A percentile compares a stretch with the other conserved stretches of the same genome.
These are phyloP conservation scores for Ageneiosus marmoratus DNA, from an alignment of 2,113 vertebrate genomes.

Conservation along the genomic window DNA sequence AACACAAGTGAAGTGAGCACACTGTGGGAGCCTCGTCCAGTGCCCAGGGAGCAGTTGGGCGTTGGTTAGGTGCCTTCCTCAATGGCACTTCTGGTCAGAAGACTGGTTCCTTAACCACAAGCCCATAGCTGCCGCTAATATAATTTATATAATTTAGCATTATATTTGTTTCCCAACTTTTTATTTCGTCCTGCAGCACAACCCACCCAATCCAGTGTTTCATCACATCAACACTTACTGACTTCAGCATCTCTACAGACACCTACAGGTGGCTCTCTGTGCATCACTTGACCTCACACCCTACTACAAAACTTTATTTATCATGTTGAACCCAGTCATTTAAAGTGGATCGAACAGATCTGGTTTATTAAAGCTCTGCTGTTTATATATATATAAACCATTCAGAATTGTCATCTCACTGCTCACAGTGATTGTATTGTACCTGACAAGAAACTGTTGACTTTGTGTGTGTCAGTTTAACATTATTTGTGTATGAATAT, in stretches of 20 bases:
- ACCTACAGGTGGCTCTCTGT: conserved; percentile 60
- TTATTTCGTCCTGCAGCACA: conserved; percentile 36
- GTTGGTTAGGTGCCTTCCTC: too few relatives aligned
- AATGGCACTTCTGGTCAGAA: too few relatives aligned
- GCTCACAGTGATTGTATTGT: not conserved
- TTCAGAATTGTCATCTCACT: not conserved
- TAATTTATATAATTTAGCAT: not conserved
- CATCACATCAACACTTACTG: conserved; percentile 66
- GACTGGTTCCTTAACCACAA: too few relatives aligned
- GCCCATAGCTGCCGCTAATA: too few relatives aligned
- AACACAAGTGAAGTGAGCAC: too few relatives aligned
- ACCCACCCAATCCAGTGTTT: conserved; percentile 58
- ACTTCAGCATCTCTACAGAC: conserved; percentile 63
- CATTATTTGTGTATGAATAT: too few relatives aligned
- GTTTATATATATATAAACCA: too few relatives aligned
- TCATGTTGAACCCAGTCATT: too few relatives aligned
- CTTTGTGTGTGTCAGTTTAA: too few relatives aligned
- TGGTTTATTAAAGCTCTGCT: not conserved
- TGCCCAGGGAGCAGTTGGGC: too few relatives aligned
- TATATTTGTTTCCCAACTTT: not conserved
- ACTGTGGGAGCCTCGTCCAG: too few relatives aligned
- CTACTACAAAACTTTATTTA: not conserved
- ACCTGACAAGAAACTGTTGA: too few relatives aligned
- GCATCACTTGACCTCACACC: conserved; percentile 61
- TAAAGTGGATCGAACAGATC: not conserved